Evolutionary conservation across 2,113 vertebrate genomes (phyloP).

Genomic region (Protobothrops mucrosquamatus): DNA sequence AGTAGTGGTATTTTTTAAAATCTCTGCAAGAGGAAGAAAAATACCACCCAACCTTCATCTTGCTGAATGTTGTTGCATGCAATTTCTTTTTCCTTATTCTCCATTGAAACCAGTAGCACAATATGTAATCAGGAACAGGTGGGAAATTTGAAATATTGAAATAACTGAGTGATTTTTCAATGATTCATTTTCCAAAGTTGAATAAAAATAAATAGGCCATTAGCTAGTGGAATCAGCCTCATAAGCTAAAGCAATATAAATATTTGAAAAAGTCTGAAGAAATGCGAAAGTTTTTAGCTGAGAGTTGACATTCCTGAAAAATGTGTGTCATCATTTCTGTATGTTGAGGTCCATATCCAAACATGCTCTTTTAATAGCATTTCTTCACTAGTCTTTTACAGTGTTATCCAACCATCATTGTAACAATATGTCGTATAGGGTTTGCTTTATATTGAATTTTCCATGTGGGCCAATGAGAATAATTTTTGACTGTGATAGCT

Average conservation of each 20-base stretch:
- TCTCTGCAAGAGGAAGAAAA: neutral
- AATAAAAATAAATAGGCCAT: neutral
- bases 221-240: neutral
- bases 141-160: neutral
- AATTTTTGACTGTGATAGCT: neutral
- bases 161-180: neutral
- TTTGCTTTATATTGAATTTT: neutral
- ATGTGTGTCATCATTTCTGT: neutral
- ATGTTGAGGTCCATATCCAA: neutral
- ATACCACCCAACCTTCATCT: neutral
- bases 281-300: neutral
- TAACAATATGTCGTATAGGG: neutral
- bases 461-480: neutral
- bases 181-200: neutral
- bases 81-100: neutral
- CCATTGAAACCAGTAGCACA: neutral
- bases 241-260: neutral
- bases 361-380: neutral
- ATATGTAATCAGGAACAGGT: neutral
- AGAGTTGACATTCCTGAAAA: neutral
- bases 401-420: neutral
- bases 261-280: neutral
- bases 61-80: neutral
- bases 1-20: neutral
- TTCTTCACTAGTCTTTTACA: neutral